phyloP scores from a whole-genome alignment of 2,113 vertebrate species.

The Catharus bicknelli region DNA sequence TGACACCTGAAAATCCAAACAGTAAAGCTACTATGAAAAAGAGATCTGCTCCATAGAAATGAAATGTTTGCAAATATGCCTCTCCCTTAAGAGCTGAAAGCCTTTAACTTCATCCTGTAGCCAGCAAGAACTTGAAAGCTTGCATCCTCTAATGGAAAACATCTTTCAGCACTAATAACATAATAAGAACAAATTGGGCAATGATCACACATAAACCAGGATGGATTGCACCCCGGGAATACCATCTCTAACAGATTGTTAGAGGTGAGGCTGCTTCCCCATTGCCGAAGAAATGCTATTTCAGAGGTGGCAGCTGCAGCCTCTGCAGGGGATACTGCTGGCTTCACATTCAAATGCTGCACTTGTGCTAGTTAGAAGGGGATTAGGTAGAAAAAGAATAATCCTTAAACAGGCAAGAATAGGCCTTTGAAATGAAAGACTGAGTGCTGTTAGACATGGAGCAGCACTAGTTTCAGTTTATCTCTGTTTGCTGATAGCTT shows the following conservation, averaged over 20 bases:
- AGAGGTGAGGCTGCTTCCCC: slow-evolving; percentile 44
- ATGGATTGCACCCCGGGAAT: not conserved
- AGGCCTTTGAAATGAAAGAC: not conserved
- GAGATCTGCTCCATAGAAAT: not conserved
- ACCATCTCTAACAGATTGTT: not conserved
- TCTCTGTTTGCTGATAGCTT: not conserved
- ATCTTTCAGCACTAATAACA: slow-evolving; percentile 50
- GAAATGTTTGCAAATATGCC: not conserved
- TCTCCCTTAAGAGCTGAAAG: slow-evolving; percentile 13
- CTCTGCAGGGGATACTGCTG: slow-evolving; percentile 46
- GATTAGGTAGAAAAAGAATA: slow-evolving; percentile 7
- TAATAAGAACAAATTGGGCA: slow-evolving; percentile 59
- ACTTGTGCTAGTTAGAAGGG: not conserved
- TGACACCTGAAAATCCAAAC: not conserved
- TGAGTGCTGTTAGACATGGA: not conserved
- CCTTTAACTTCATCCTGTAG: slow-evolving; percentile 24
- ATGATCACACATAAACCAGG: slow-evolving; percentile 17
- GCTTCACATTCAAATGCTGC: not conserved
- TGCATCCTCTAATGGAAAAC: slow-evolving; percentile 41
- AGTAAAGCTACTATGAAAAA: not conserved
- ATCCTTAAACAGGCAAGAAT: not conserved
- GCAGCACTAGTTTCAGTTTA: not conserved
- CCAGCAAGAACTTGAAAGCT: not conserved
- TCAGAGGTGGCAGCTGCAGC: slow-evolving; percentile 33
- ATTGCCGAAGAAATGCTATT: slow-evolving; percentile 8